Evolutionary conservation across 2,797 vertebrate species (phyloP).

Genomic region (Ptychobarbus kaznakovi): DNA sequence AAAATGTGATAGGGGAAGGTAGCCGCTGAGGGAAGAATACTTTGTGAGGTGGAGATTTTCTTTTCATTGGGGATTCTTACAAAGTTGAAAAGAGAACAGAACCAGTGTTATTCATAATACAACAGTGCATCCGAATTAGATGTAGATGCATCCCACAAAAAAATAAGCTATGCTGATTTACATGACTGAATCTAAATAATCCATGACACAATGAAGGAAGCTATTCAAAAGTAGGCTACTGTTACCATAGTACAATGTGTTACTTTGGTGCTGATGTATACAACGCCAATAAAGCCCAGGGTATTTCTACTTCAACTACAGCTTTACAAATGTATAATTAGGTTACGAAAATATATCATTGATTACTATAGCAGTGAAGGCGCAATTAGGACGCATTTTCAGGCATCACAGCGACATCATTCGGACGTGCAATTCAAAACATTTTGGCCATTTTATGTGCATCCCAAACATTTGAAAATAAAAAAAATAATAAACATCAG

Average conservation of each 20-base stretch:
- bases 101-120: constrained; percentile 3
- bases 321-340: not conserved
- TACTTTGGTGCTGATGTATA: not conserved
- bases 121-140: not conserved
- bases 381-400: not conserved
- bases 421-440: not conserved
- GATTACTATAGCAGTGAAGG: not conserved
- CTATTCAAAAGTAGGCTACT: not conserved
- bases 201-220: not conserved
- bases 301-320: not conserved
- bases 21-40: constrained; percentile 84
- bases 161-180: not conserved
- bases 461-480: not conserved
- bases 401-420: not conserved
- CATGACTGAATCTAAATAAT: not conserved
- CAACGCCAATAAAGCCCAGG: not conserved
- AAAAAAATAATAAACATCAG: not conserved
- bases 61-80: constrained; percentile 89
- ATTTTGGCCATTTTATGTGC: not conserved
- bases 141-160: not conserved
- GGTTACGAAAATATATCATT: not conserved
- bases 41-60: constrained; percentile 93
- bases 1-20: constrained; percentile 92
- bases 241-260: not conserved
- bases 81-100: constrained; percentile 64